Evolutionary conservation across 2,797 vertebrate species (phyloP).

Genomic region (Dryobates pubescens): DNA sequence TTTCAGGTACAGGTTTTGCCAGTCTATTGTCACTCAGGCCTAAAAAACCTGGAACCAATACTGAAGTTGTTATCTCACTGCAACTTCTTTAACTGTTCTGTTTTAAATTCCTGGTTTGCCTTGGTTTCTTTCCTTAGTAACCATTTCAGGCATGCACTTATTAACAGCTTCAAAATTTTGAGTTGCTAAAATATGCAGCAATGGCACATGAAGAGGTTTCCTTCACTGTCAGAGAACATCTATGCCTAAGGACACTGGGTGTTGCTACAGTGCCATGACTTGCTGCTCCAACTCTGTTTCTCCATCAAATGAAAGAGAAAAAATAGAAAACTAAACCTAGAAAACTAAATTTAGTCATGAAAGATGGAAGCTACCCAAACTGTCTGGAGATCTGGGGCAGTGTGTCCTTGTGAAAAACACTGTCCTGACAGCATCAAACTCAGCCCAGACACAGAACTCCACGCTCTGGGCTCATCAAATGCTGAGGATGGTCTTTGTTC

Average conservation of each 20-base stretch:
- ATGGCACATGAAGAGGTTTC: background rate
- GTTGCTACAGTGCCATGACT: background rate
- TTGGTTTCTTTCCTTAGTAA: constrained; percentile 5
- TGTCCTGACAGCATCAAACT: background rate
- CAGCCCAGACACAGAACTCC: background rate
- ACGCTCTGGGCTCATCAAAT: accelerated
- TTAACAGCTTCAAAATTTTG: background rate
- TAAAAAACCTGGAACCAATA: constrained; percentile 14
- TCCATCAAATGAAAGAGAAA: background rate
- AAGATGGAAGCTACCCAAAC: background rate
- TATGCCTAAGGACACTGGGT: background rate
- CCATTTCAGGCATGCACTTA: background rate
- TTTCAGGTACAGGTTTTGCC: background rate
- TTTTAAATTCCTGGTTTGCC: background rate
- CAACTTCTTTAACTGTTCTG: background rate
- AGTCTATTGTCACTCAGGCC: background rate
- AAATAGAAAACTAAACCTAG: constrained; percentile 34
- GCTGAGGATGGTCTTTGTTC: background rate
- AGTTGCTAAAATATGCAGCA: constrained; percentile 36
- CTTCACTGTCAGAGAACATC: background rate
- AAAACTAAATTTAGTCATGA: constrained; percentile 23
- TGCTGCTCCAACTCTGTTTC: background rate
- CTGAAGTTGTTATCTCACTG: background rate
- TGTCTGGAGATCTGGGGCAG: constrained; percentile 12
- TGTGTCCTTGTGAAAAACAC: background rate